Evolutionary conservation across 2,113 vertebrate genomes (phyloP), one percentile per base, ranked within the genome.

Genomic region (Struthio camelus): DNA sequence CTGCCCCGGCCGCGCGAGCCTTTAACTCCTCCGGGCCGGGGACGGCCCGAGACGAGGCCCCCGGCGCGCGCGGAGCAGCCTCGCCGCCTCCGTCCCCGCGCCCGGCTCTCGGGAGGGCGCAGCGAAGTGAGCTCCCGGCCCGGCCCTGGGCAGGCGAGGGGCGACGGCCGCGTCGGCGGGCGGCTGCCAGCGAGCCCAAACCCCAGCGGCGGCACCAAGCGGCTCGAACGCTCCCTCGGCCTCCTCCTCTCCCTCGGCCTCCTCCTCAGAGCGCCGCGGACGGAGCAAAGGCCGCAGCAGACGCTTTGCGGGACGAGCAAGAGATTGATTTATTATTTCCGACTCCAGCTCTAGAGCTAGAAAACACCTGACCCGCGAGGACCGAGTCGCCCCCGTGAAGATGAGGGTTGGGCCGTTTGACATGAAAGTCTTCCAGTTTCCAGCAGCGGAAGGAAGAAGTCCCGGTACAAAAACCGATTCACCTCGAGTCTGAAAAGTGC

Each of bases 281-380:
- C n/a, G 78, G 32, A 91, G 75, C 12, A 1, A 19, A 77, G 48
- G 78, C 67, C 20, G 59, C 54, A 58, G 34, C 1, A 2, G 66
- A 40, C 11, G 48, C 58, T 79, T 77, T 2, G 0, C 38, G 32
- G 8, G 42, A 93, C 27, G 92, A 89, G 92, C 0, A 6, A 66
- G 64, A 53, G 12, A 61, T 16, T 16, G 34, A 73, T 97, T 97
- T 97, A 97, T 97, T 97, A 97, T 97, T 97, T 91, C 81, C 3
- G 8, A n/a, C 14, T 80, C 78, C 53, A 18, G 16, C 48, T 58
- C n/a, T n/a, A 83, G 88, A 91, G 71, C 44, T 34, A 70, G 82
- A 23, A 94, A 89, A 27, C 24, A 89, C 67, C 53, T 27, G 36
- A 81, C 11, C 40, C 12, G 2, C 65, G 54, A 22, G 58, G 61